These are phyloP conservation scores for Drosophila macrospina DNA, from an alignment of 2,888 invertebrate genomes.

Conservation along the genomic window DNA sequence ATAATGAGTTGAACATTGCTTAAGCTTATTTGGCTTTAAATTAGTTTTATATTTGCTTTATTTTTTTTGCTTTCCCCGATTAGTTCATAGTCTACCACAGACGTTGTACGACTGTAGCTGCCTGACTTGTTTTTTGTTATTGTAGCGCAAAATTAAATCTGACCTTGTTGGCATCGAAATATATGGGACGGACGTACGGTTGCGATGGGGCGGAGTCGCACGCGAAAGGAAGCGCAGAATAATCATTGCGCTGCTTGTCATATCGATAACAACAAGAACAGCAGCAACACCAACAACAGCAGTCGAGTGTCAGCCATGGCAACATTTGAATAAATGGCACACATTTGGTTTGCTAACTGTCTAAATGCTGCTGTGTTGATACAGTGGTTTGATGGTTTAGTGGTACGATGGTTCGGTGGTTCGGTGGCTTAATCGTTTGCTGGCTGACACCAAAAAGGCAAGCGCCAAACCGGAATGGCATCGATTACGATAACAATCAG, in stretches of 20 bases:
- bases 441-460: slow-evolving; percentile 67
- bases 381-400: slow-evolving; percentile 5
- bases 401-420: neutral
- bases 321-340: slow-evolving; percentile 59
- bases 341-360: slow-evolving; percentile 51
- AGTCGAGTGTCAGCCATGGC: slow-evolving; percentile 23
- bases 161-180: slow-evolving; percentile 73
- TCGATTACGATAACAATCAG: slow-evolving; percentile 72
- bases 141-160: slow-evolving; percentile 70
- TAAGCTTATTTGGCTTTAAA: no score
- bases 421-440: slow-evolving; percentile 1
- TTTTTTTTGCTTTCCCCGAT: no score
- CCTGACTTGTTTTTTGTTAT: slow-evolving; percentile 37
- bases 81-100: no score
- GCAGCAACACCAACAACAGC: slow-evolving; percentile 18
- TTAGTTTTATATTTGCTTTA: no score
- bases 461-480: slow-evolving; percentile 70
- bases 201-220: slow-evolving; percentile 46
- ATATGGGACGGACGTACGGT: slow-evolving; percentile 38
- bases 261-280: slow-evolving; percentile 58
- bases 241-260: slow-evolving; percentile 61
- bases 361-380: slow-evolving; percentile 1
- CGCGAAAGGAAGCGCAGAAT: slow-evolving; percentile 76
- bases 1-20: no score
- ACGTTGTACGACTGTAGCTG: no score